phyloP scores from a whole-genome alignment of 1,140 invertebrate genomes.

The Drosophila saltans region DNA sequence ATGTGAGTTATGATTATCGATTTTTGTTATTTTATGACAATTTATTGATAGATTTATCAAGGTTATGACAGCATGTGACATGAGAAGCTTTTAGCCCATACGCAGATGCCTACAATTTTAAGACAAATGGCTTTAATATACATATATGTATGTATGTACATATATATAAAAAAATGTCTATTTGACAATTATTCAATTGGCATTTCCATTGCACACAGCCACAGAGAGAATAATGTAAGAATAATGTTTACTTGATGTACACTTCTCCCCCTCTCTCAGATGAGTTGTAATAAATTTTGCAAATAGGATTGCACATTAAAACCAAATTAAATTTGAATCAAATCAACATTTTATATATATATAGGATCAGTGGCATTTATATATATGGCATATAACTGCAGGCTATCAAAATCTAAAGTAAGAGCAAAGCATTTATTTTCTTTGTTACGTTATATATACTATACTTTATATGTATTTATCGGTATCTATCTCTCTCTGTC shows the following conservation, averaged over 20 bases:
- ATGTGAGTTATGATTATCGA: slow-evolving; percentile 19
- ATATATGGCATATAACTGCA: not conserved
- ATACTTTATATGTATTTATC: not conserved
- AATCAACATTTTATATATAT: not conserved
- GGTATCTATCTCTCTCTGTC: not conserved
- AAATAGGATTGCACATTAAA: not conserved
- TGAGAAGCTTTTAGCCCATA: not conserved
- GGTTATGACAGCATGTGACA: slow-evolving; percentile 8
- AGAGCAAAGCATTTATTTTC: slow-evolving; percentile 4
- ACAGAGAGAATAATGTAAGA: not conserved
- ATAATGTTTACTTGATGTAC: not conserved
- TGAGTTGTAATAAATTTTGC: not conserved
- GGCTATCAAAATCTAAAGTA: slow-evolving; percentile 5
- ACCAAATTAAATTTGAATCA: not conserved
- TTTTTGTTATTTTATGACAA: slow-evolving; percentile 12
- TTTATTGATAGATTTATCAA: slow-evolving; percentile 20
- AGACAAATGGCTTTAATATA: too few relatives aligned
- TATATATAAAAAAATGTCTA: too few relatives aligned
- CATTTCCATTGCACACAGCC: too few relatives aligned
- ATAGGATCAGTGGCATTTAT: not conserved
- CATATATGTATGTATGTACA: too few relatives aligned
- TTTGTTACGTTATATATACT: not conserved
- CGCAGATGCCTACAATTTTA: not conserved
- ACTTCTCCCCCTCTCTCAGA: not conserved
- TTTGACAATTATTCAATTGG: too few relatives aligned